Conservation (phyloP, 2,888 invertebrate genomes). For the Lasioglossum marginatum region DNA sequence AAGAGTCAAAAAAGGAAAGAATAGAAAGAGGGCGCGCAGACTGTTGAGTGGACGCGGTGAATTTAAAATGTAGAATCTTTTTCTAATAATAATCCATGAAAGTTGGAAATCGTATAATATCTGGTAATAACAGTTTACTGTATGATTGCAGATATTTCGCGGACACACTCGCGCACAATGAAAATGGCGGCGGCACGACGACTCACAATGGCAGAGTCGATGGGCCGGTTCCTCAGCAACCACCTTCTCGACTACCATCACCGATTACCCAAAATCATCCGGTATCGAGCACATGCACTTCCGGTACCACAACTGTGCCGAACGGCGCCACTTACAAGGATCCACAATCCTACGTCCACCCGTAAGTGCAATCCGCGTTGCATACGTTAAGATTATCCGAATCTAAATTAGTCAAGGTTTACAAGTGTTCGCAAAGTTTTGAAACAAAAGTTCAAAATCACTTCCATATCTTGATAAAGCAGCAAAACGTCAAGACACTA, state of each 20-base stretch:
- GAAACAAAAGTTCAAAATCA: background rate
- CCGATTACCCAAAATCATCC: conserved; percentile 79
- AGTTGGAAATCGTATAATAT: background rate
- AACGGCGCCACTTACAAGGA: conserved; percentile 80
- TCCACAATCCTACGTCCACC: conserved; percentile 81
- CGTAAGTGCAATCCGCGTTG: conserved; percentile 76
- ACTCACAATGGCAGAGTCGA: conserved; percentile 72
- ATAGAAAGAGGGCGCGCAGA: no score
- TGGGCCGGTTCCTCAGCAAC: conserved; percentile 73
- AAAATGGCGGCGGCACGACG: conserved; percentile 79
- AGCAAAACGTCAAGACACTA: background rate
- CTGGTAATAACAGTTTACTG: background rate
- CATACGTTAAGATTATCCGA: background rate
- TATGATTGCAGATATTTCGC: conserved; percentile 84
- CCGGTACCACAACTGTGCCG: conserved; percentile 77
- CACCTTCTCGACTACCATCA: conserved; percentile 75
- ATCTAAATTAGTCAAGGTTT: background rate
- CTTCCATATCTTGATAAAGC: background rate
- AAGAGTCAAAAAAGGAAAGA: no score
- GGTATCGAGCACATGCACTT: conserved; percentile 76
- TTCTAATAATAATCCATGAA: background rate
- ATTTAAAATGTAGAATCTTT: no score
- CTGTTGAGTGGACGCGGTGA: no score
- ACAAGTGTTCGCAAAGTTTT: no score
- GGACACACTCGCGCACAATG: conserved; percentile 85